Evolutionary conservation across 1,140 invertebrate species (phyloP).

Genomic region (Aphis craccivora): DNA sequence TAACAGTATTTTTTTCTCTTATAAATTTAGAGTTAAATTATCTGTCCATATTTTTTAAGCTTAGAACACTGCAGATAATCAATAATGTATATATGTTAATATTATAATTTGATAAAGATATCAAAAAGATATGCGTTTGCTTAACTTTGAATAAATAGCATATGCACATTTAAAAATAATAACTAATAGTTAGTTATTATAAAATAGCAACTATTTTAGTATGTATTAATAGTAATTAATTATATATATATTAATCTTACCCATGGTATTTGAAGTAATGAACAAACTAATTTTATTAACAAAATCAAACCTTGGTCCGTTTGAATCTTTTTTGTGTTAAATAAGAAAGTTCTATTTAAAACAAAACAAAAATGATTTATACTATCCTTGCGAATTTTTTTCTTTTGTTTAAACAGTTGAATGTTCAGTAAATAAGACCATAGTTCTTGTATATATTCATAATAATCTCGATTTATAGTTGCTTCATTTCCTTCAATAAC

Average conservation of each 20-base stretch:
- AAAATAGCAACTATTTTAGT: neutral
- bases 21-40: too few relatives aligned
- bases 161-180: neutral
- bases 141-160: neutral
- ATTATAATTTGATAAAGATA: too few relatives aligned
- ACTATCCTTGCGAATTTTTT: neutral
- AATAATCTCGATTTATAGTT: neutral
- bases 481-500: neutral
- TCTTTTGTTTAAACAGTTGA: neutral
- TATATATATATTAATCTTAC: slow-evolving; percentile 45
- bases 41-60: too few relatives aligned
- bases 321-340: neutral
- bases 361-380: slow-evolving; percentile 31
- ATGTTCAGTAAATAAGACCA: slow-evolving; percentile 10
- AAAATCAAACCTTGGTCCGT: slow-evolving; percentile 25
- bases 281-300: slow-evolving; percentile 22
- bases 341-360: neutral
- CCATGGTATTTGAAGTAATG: slow-evolving; percentile 1
- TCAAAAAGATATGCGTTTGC: neutral
- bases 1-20: too few relatives aligned
- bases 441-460: neutral
- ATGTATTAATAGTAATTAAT: neutral
- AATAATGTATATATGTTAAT: too few relatives aligned
- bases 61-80: too few relatives aligned
- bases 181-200: too few relatives aligned